Conservation (phyloP, 2,113 vertebrate genomes). For the Ranitomeya variabilis region DNA sequence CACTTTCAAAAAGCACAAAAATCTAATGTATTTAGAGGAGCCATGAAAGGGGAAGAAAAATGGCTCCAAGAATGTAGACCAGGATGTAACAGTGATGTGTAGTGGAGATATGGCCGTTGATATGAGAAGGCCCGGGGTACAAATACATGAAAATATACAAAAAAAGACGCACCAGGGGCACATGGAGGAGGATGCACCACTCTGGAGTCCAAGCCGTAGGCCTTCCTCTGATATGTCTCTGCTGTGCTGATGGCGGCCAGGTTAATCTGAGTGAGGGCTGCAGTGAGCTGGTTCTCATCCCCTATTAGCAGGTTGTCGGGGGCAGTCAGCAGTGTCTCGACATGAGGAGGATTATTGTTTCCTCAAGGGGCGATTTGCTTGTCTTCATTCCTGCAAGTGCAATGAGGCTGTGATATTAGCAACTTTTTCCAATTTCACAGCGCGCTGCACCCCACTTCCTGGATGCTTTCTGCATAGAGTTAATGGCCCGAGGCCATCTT, state of each 20-base stretch:
- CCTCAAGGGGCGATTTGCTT: conserved; percentile 42
- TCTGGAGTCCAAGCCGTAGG: too few species aligned
- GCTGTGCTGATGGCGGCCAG: background rate
- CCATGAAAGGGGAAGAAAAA: too few species aligned
- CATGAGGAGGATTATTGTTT: background rate
- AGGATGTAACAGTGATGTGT: too few species aligned
- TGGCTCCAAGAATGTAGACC: too few species aligned
- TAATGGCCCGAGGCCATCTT: conserved; percentile 39
- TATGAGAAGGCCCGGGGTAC: too few species aligned
- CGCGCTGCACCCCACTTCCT: conserved; percentile 33
- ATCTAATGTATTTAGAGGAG: too few species aligned
- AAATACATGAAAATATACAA: too few species aligned
- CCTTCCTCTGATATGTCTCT: too few species aligned
- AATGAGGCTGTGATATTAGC: conserved; percentile 50
- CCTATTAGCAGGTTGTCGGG: background rate
- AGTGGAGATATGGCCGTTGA: too few species aligned
- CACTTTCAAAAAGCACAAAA: too few species aligned
- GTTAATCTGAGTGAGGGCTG: background rate
- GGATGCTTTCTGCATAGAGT: conserved; percentile 24
- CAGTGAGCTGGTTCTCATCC: background rate
- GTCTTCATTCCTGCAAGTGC: conserved; percentile 1
- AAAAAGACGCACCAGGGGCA: too few species aligned
- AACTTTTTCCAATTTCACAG: conserved; percentile 58
- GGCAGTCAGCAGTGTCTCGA: background rate
- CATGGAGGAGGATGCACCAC: too few species aligned